These are phyloP conservation scores for Amniataba percoides DNA, from an alignment of 2,797 vertebrate species.

Conservation along the genomic window DNA sequence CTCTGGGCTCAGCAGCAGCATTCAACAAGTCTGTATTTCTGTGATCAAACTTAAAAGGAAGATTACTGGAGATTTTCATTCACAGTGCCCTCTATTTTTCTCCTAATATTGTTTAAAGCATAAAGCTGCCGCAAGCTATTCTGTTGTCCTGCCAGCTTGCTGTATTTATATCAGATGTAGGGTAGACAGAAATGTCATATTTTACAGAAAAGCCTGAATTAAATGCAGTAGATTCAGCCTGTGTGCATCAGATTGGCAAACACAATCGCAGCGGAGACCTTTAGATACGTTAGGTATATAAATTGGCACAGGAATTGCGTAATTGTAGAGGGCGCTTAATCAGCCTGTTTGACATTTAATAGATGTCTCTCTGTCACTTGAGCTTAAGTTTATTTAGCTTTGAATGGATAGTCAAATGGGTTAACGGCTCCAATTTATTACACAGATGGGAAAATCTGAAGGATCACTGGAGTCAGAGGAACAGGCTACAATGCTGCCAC, in stretches of 20 bases:
- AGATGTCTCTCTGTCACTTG: constrained; percentile 58
- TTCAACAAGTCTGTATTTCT: constrained; percentile 51
- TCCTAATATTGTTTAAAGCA: constrained; percentile 36
- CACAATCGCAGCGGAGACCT: constrained; percentile 50
- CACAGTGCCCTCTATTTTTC: constrained; percentile 41
- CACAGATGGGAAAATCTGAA: constrained; percentile 71
- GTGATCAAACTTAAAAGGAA: constrained; percentile 57
- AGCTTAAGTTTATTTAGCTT: constrained; percentile 72
- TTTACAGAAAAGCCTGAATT: constrained; percentile 44
- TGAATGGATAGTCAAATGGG: constrained; percentile 67
- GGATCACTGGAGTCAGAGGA: constrained; percentile 71
- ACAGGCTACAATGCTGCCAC: constrained; percentile 49
- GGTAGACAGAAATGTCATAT: constrained; percentile 55
- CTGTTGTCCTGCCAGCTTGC: constrained; percentile 42
- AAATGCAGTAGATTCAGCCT: constrained; percentile 36
- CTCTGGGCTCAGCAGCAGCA: constrained; percentile 24
- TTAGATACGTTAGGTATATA: constrained; percentile 50
- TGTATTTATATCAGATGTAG: constrained; percentile 58
- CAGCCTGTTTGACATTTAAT: constrained; percentile 74
- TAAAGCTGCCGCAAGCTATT: constrained; percentile 27
- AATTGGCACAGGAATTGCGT: constrained; percentile 48
- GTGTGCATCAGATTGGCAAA: constrained; percentile 46
- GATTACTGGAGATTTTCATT: constrained; percentile 45
- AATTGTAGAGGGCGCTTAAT: constrained; percentile 62
- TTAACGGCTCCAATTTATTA: constrained; percentile 70